Evolutionary conservation across 1,140 invertebrate species (phyloP).

Genomic region (Ostrea denselamellosa): DNA sequence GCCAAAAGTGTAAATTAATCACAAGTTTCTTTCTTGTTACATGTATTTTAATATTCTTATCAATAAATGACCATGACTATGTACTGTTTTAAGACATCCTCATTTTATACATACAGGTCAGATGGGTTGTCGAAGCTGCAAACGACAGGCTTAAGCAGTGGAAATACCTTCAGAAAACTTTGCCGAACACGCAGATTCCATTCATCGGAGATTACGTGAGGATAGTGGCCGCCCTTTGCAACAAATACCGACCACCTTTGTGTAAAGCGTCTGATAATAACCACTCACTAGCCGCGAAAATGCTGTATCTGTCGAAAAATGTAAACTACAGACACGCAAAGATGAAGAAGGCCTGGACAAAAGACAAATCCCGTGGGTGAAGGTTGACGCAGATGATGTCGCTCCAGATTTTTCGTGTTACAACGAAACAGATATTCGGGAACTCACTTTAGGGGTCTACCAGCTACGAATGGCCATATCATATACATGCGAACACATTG

Average conservation of each 20-base stretch:
- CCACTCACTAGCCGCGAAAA: too few species aligned
- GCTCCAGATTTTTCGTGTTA: not conserved
- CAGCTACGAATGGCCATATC: not conserved
- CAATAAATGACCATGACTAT: not conserved
- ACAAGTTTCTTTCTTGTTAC: not conserved
- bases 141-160: conserved; percentile 38
- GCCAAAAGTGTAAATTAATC: too few species aligned
- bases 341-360: too few species aligned
- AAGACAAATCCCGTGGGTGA: too few species aligned
- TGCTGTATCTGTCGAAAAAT: too few species aligned
- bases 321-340: too few species aligned
- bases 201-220: conserved; percentile 29
- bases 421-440: not conserved
- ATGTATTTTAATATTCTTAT: not conserved
- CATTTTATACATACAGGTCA: not conserved
- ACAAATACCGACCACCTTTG: not conserved
- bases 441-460: not conserved
- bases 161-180: conserved; percentile 6
- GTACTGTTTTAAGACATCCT: too few species aligned
- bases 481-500: not conserved
- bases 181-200: conserved; percentile 42
- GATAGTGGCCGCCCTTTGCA: conserved; percentile 17
- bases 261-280: too few species aligned
- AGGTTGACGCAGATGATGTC: not conserved
- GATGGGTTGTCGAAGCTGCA: conserved; percentile 35